A percentile compares a stretch with the other conserved stretches of the same genome.
Conservation (phyloP, 2,888 invertebrate species). For the Strigamia transsilvanica region DNA sequence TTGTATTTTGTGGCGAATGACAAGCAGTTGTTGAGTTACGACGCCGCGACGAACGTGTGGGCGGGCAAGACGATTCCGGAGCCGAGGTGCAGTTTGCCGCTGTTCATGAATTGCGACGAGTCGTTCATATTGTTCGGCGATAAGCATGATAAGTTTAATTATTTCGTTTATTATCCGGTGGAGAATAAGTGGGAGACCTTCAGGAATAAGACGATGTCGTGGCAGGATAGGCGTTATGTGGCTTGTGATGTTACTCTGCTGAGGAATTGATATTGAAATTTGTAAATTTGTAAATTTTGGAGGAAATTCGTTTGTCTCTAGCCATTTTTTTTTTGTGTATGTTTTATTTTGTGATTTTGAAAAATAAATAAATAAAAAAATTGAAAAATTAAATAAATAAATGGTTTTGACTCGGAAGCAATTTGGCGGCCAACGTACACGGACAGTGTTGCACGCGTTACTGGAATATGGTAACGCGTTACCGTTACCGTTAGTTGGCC, state of each 20-base stretch:
- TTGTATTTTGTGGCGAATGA: neutral
- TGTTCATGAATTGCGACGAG: neutral
- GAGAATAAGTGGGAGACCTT: neutral
- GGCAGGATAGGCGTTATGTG: neutral
- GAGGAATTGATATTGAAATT: too few relatives aligned
- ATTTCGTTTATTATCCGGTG: neutral
- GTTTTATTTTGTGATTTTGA: too few relatives aligned
- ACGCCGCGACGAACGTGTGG: neutral
- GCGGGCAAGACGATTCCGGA: neutral
- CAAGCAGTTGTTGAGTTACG: slow-evolving; percentile 8
- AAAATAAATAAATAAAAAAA: too few relatives aligned
- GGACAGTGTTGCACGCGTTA: too few relatives aligned
- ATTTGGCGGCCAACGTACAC: too few relatives aligned
- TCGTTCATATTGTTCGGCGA: neutral
- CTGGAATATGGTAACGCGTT: too few relatives aligned
- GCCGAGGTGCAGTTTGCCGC: neutral
- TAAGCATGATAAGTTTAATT: neutral
- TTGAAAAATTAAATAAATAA: too few relatives aligned
- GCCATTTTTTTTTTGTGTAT: too few relatives aligned
- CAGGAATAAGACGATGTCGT: neutral
- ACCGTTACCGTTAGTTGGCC: too few relatives aligned
- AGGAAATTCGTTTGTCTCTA: too few relatives aligned
- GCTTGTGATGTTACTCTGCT: neutral
- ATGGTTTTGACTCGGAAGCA: too few relatives aligned
- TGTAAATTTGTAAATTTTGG: too few relatives aligned